A percentile compares a stretch with the other conserved stretches of the same genome.
phyloP scores from a whole-genome alignment of 2,797 vertebrate species.

The Falco novaeseelandiae region DNA sequence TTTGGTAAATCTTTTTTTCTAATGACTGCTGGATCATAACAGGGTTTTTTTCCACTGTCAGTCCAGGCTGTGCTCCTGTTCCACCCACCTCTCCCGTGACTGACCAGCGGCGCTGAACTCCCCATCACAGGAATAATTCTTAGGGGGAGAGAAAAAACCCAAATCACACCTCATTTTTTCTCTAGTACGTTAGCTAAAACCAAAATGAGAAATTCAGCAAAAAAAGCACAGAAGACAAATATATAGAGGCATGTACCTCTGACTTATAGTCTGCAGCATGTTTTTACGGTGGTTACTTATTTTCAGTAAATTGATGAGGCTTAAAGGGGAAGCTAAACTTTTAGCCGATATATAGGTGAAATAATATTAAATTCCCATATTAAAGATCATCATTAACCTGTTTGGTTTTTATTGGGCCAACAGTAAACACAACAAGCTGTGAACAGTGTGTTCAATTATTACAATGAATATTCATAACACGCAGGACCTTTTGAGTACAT shows the following conservation, averaged over 20 bases:
- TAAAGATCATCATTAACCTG: slow-evolving; percentile 64
- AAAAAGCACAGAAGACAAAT: neutral
- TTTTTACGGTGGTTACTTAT: slow-evolving; percentile 19
- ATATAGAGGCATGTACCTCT: neutral
- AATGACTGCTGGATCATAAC: rapidly evolving
- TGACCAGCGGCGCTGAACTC: rapidly evolving
- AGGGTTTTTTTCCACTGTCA: rapidly evolving
- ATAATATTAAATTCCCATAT: slow-evolving; percentile 20
- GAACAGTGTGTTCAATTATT: slow-evolving; percentile 46
- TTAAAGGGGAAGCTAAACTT: slow-evolving; percentile 54
- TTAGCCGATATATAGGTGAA: neutral
- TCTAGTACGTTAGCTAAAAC: neutral
- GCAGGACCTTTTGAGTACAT: slow-evolving; percentile 7
- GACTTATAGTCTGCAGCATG: neutral
- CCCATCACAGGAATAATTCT: neutral
- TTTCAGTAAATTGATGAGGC: slow-evolving; percentile 18
- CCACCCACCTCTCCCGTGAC: neutral
- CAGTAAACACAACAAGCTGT: slow-evolving; percentile 50
- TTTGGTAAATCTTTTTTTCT: neutral
- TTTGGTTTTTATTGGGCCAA: slow-evolving; percentile 67
- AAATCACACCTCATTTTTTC: rapidly evolving
- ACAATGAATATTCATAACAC: slow-evolving; percentile 70
- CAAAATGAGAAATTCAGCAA: neutral
- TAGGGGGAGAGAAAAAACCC: too few relatives aligned
- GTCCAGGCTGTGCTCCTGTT: neutral